A percentile compares a stretch with the other conserved stretches of the same genome.
These are phyloP conservation scores for Folsomia manolachei DNA, from an alignment of 2,888 invertebrate species.

Conservation along the genomic window DNA sequence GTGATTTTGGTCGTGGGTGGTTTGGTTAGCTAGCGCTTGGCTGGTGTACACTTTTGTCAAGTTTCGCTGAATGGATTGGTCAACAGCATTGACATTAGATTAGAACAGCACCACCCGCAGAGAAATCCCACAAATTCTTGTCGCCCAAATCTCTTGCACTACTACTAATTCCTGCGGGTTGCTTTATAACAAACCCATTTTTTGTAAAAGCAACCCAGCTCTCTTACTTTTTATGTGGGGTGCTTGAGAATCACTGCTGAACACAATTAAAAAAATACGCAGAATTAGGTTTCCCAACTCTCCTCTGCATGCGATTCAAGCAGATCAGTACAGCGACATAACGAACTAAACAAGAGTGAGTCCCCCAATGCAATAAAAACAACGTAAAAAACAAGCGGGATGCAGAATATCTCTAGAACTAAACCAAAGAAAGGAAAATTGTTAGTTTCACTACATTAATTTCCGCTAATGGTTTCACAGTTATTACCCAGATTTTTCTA, in stretches of 20 bases:
- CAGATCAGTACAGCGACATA: background rate
- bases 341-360: conserved; percentile 6
- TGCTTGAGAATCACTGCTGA: conserved; percentile 5
- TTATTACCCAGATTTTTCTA: conserved; percentile 28
- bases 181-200: background rate
- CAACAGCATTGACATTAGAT: background rate
- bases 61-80: background rate
- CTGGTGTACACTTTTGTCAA: background rate
- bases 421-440: conserved; percentile 14
- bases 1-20: background rate
- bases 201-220: background rate
- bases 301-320: too few species aligned
- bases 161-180: background rate
- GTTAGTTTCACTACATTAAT: conserved; percentile 42
- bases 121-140: background rate
- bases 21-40: background rate
- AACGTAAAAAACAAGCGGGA: conserved; percentile 1
- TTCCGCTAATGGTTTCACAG: conserved; percentile 31
- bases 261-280: background rate
- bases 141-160: background rate
- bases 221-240: background rate
- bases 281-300: background rate
- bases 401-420: background rate
- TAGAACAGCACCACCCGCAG: background rate
- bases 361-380: background rate